A percentile compares a stretch with the other conserved stretches of the same genome.
Evolutionary conservation across 1,140 invertebrate species (phyloP).

Genomic region (Cydia pomonella): DNA sequence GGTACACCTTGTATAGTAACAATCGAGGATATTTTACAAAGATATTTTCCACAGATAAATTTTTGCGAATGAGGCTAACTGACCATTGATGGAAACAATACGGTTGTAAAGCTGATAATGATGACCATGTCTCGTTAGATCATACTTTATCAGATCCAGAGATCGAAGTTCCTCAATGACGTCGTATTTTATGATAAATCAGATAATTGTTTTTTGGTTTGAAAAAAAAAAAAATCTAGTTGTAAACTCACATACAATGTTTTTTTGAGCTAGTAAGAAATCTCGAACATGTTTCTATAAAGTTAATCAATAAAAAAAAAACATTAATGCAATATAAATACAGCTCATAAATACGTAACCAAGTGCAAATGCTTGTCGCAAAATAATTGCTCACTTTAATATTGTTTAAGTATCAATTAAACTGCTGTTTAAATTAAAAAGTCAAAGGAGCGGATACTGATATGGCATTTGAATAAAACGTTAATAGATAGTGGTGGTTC

Average conservation of each 20-base stretch:
- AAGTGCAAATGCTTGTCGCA: neutral
- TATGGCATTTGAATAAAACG: slow-evolving; percentile 18
- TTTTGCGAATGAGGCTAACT: neutral
- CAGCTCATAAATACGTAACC: neutral
- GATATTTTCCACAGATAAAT: neutral
- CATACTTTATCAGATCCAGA: neutral
- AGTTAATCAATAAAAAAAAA: too few species aligned
- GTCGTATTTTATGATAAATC: too few species aligned
- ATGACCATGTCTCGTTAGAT: neutral
- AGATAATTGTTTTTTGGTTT: too few species aligned
- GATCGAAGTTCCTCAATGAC: too few species aligned
- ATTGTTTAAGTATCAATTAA: neutral
- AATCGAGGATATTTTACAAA: neutral
- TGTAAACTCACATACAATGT: too few species aligned
- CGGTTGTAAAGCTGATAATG: neutral
- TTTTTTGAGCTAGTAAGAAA: too few species aligned
- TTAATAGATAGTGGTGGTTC: slow-evolving; percentile 21
- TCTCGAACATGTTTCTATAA: too few species aligned
- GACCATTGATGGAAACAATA: neutral
- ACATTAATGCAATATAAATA: too few species aligned
- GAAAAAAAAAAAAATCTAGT: too few species aligned
- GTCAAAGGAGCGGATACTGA: slow-evolving; percentile 19
- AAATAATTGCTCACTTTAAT: neutral
- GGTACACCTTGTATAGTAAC: neutral
- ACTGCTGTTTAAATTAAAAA: slow-evolving; percentile 22